A percentile compares a stretch with the other conserved stretches of the same genome.
Conservation (phyloP, 2,797 vertebrate species). For the Nyctalus aviator region DNA sequence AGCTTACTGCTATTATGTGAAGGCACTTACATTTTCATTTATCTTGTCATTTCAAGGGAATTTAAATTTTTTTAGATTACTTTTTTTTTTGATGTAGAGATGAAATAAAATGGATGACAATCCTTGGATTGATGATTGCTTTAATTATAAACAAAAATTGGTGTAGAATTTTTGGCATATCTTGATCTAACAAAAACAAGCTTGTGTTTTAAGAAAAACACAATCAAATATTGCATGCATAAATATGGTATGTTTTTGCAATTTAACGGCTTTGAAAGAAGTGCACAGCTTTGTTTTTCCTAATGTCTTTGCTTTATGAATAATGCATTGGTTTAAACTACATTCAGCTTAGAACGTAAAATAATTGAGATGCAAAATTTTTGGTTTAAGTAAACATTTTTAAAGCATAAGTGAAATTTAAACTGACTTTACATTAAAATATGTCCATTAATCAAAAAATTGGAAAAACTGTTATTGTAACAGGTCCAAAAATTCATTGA, state of each 20-base stretch:
- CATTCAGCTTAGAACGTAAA: slow-evolving; percentile 81
- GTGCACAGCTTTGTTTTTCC: slow-evolving; percentile 86
- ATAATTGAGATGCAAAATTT: slow-evolving; percentile 85
- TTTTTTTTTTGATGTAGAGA: slow-evolving; percentile 91
- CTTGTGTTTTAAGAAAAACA: slow-evolving; percentile 84
- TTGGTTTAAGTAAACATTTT: slow-evolving; percentile 85
- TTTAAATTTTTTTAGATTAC: slow-evolving; percentile 91
- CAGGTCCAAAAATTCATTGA: slow-evolving; percentile 71
- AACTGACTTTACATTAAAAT: slow-evolving; percentile 78
- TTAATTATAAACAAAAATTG: slow-evolving; percentile 91
- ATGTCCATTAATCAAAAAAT: slow-evolving; percentile 81
- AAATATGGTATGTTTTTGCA: slow-evolving; percentile 86
- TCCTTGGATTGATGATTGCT: slow-evolving; percentile 90
- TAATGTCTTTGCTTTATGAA: slow-evolving; percentile 87
- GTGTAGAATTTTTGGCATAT: slow-evolving; percentile 88
- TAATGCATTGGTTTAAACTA: slow-evolving; percentile 86
- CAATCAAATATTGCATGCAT: slow-evolving; percentile 88
- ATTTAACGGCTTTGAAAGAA: slow-evolving; percentile 86
- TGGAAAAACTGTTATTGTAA: slow-evolving; percentile 70
- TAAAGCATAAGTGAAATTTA: slow-evolving; percentile 76
- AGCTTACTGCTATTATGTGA: slow-evolving; percentile 90
- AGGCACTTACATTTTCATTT: slow-evolving; percentile 91
- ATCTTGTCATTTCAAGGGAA: slow-evolving; percentile 90
- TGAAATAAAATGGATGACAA: slow-evolving; percentile 89
- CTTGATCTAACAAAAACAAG: slow-evolving; percentile 88